Percentiles rank a stretch among this genome's conserved stretches.
Evolutionary conservation across 1,140 invertebrate species (phyloP).

Genomic region (Nomia melanderi): DNA sequence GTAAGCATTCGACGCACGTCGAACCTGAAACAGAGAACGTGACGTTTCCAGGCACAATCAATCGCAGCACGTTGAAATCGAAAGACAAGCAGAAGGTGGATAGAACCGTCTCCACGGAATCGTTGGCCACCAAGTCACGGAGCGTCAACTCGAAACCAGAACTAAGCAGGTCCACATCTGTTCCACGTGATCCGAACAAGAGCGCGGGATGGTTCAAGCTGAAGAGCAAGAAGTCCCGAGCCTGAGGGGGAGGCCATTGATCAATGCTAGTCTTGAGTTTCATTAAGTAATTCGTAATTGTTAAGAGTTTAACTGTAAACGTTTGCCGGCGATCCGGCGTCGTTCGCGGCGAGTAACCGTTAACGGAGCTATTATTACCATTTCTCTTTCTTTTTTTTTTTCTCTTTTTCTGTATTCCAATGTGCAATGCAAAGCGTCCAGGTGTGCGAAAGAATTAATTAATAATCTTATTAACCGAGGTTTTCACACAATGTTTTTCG

Average conservation of each 20-base stretch:
- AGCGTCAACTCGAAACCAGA: constrained; percentile 78
- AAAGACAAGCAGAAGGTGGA: constrained; percentile 80
- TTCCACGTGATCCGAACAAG: constrained; percentile 86
- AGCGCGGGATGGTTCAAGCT: constrained; percentile 87
- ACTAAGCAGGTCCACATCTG: constrained; percentile 84
- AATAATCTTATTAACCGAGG: constrained; percentile 51
- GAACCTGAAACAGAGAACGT: not conserved
- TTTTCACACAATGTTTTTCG: not conserved
- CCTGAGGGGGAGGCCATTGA: constrained; percentile 78
- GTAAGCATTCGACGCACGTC: not conserved
- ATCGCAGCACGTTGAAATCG: constrained; percentile 80
- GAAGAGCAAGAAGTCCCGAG: constrained; percentile 83
- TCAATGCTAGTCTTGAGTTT: constrained; percentile 81
- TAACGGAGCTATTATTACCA: constrained; percentile 33
- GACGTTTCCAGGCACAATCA: constrained; percentile 74
- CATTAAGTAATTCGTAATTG: constrained; percentile 73
- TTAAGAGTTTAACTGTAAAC: constrained; percentile 41
- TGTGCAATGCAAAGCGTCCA: constrained; percentile 26
- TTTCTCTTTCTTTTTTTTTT: too few species aligned
- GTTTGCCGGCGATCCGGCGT: constrained; percentile 16
- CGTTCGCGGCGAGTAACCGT: constrained; percentile 25
- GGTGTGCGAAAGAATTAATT: constrained; percentile 12
- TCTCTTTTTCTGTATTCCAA: constrained; percentile 34
- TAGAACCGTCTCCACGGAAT: constrained; percentile 84
- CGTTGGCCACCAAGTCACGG: constrained; percentile 80